These are phyloP conservation scores for Drosophila pandora DNA, from an alignment of 1,140 invertebrate genomes.

Conservation along the genomic window DNA sequence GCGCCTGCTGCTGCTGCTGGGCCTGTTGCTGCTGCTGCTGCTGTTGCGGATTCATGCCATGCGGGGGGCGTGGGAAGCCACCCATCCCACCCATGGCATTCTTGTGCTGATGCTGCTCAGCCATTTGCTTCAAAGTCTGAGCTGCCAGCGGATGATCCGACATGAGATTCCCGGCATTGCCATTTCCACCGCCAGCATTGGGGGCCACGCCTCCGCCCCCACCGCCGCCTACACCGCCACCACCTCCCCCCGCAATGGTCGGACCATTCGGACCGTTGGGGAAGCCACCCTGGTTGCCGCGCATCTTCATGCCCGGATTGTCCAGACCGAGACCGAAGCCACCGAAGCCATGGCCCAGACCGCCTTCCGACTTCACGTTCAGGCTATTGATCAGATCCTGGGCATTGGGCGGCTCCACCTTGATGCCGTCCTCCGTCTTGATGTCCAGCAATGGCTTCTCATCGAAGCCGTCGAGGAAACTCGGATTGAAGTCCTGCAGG, in stretches of 20 bases:
- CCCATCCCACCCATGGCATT: slow-evolving; percentile 86
- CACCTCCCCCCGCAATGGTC: slow-evolving; percentile 41
- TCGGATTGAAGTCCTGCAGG: slow-evolving; percentile 91
- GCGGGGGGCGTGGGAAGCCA: slow-evolving; percentile 75
- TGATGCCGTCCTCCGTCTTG: slow-evolving; percentile 85
- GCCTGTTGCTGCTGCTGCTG: slow-evolving; percentile 49
- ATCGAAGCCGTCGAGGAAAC: slow-evolving; percentile 93
- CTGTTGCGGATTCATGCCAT: slow-evolving; percentile 70
- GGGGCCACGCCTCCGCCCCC: slow-evolving; percentile 26
- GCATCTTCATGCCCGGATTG: slow-evolving; percentile 64
- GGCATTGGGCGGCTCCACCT: slow-evolving; percentile 85
- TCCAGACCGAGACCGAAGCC: slow-evolving; percentile 62
- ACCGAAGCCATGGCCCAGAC: slow-evolving; percentile 63
- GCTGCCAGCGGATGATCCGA: slow-evolving; percentile 93
- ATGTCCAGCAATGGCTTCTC: slow-evolving; percentile 86
- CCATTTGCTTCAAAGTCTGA: slow-evolving; percentile 97
- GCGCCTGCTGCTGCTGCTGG: slow-evolving; percentile 62
- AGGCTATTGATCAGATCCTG: slow-evolving; percentile 81
- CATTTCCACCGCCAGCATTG: slow-evolving; percentile 21
- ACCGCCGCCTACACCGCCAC: slow-evolving; percentile 68
- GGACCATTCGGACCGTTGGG: slow-evolving; percentile 59
- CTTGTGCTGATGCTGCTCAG: slow-evolving; percentile 97
- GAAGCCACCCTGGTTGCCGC: slow-evolving; percentile 38
- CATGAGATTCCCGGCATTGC: slow-evolving; percentile 74
- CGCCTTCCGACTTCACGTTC: slow-evolving; percentile 77